These are phyloP conservation scores for Pheosia tremula DNA, from an alignment of 2,888 invertebrate species.

Conservation along the genomic window DNA sequence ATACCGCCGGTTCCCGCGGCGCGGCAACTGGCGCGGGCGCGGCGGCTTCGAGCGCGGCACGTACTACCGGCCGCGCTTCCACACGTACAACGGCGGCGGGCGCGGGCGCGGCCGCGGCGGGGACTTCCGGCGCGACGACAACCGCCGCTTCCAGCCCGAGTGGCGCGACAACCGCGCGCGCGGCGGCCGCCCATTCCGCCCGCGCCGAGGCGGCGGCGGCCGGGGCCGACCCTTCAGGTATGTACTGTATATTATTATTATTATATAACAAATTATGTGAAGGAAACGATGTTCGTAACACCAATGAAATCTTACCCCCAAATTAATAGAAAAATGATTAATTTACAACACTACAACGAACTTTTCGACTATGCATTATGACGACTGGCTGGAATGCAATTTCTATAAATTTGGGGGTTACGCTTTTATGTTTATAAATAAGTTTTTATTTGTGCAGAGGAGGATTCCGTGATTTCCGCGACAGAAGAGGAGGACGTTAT, in stretches of 20 bases:
- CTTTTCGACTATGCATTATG: no score
- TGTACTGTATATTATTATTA: neutral
- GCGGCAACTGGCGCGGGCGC: slow-evolving; percentile 83
- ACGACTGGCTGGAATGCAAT: no score
- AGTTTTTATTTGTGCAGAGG: slow-evolving; percentile 43
- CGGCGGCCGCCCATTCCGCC: slow-evolving; percentile 72
- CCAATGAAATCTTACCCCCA: no score
- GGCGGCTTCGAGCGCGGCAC: slow-evolving; percentile 89
- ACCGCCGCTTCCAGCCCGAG: slow-evolving; percentile 62
- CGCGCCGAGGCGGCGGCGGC: slow-evolving; percentile 69
- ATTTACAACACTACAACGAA: no score
- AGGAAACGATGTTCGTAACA: no score
- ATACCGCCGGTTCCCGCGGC: slow-evolving; percentile 71
- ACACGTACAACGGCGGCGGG: slow-evolving; percentile 85
- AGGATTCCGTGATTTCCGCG: slow-evolving; percentile 88
- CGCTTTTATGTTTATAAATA: no score
- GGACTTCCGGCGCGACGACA: slow-evolving; percentile 72
- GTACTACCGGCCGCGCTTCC: slow-evolving; percentile 92
- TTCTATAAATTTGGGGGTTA: no score
- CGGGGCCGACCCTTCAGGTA: slow-evolving; percentile 78
- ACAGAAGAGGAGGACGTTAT: slow-evolving; percentile 84
- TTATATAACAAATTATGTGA: no score
- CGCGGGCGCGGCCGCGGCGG: slow-evolving; percentile 77
- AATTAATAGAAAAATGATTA: no score
- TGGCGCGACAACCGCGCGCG: slow-evolving; percentile 66